Evolutionary conservation across 2,797 vertebrate genomes (phyloP).

Genomic region (Tachyglossus aculeatus): DNA sequence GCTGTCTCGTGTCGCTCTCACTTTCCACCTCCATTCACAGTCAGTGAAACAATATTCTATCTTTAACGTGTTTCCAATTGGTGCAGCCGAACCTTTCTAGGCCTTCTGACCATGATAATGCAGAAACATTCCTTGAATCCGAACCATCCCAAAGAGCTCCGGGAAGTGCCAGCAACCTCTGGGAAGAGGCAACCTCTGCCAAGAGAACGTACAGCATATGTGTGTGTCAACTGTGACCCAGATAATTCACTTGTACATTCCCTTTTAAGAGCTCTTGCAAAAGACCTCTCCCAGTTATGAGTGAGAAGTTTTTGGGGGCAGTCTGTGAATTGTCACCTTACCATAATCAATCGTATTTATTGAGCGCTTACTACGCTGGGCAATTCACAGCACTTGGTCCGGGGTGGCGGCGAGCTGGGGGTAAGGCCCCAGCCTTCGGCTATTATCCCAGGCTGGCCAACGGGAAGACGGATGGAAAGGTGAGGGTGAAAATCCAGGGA

Average conservation of each 20-base stretch:
- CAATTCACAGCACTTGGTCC: too few species aligned
- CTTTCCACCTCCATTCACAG: conserved; percentile 3
- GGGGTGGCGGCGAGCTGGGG: too few species aligned
- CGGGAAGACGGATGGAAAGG: too few species aligned
- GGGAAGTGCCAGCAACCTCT: conserved; percentile 44
- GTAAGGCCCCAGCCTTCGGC: too few species aligned
- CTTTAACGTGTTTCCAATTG: accelerated
- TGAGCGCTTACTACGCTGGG: too few species aligned
- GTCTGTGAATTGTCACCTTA: too few species aligned
- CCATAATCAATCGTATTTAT: too few species aligned
- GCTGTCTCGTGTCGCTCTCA: neutral
- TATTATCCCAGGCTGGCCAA: too few species aligned
- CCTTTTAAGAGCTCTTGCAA: neutral
- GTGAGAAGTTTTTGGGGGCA: neutral
- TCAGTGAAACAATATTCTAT: neutral
- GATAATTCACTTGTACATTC: neutral
- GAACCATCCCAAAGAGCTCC: conserved; percentile 45
- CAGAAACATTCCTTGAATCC: conserved; percentile 35
- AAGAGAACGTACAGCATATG: conserved; percentile 64
- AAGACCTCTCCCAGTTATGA: conserved; percentile 51
- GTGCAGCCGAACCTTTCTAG: neutral
- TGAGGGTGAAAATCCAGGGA: too few species aligned
- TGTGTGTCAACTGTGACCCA: too few species aligned
- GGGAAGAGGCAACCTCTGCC: conserved; percentile 26
- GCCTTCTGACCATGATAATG: conserved; percentile 8